Base-by-base conservation (phyloP, 2,888 invertebrate species). In the Pachliopta kotzebuea region DNA sequence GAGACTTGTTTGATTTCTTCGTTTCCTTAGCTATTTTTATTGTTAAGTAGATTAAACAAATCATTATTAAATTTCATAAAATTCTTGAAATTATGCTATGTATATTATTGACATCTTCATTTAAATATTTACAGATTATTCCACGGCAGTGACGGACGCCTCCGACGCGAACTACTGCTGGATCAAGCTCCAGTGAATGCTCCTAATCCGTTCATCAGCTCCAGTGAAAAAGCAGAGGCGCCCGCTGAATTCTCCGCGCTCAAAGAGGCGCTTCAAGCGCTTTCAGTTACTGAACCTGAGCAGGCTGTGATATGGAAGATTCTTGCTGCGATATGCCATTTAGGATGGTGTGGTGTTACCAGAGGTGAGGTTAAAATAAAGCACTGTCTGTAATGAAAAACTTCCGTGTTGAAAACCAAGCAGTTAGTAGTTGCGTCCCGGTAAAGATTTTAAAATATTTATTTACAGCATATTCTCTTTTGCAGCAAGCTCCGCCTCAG, bases 301-400 rank as follows among this genome's bases (percentile, higher is more conserved):
- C 95, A 96, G 74, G 95, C 96, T 79, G 95, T 96, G 0, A 93
- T 99, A 60, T 98, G 97, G 95, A 93, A 94, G 74, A 95, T 98
- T 53, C 88, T 99, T 73, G 98, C 98, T 0, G 97, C 98, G n/a
- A 96, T 99, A 65, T 97, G 97, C 80, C 99, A 99, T 88, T 88
- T 99, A 69, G 98, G 98, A 18, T 95, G 96, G 81, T 98, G 96
- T 31, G 96, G 97, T 0, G 96, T 95, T 60, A 93, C 94, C 0
- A 96, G 95, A 93, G 94, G 96, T 95, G 74, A 52, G 18, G 18
- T 18, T 6, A 14, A 37, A 37, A 37, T 14, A 14, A 14, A 11
- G 0, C 14, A 11, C 14, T 11, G 31, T 2, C 31, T 1, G 14
- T 2, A 37, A 37, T 14, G 0, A 11, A 2, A 26, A 11, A 37